These are phyloP conservation scores for Hololepta plana DNA, from an alignment of 2,888 invertebrate genomes.

Conservation along the genomic window DNA sequence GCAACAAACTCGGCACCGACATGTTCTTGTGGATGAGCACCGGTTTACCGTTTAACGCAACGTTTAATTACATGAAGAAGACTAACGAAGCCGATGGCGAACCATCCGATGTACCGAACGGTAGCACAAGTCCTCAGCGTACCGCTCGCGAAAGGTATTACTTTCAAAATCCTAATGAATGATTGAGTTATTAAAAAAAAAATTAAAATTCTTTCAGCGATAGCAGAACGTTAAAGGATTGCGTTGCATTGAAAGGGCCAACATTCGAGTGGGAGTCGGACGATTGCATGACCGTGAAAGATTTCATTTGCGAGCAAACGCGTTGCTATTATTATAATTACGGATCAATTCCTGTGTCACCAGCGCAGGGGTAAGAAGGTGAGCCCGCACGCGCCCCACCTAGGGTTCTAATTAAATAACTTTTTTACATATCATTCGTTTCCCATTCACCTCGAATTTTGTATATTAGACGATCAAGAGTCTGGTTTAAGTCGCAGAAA, in stretches of 20 bases:
- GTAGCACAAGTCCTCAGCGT: conserved; percentile 61
- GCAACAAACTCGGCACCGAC: conserved; percentile 69
- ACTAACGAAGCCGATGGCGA: conserved; percentile 14
- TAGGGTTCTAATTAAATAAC: conserved; percentile 13
- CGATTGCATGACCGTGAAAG: conserved; percentile 67
- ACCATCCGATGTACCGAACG: conserved; percentile 37
- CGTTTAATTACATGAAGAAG: conserved; percentile 67
- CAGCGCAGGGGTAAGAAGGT: conserved; percentile 85
- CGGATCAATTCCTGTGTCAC: conserved; percentile 76
- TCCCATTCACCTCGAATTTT: too few relatives aligned
- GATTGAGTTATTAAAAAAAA: too few relatives aligned
- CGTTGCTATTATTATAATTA: conserved; percentile 84
- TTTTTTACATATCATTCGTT: conserved; percentile 3
- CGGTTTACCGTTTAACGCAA: conserved; percentile 70
- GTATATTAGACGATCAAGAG: too few relatives aligned
- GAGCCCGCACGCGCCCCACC: conserved; percentile 30
- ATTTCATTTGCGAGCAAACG: conserved; percentile 81
- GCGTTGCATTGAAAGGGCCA: conserved; percentile 61
- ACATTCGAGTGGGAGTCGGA: conserved; percentile 66
- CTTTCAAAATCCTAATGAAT: too few relatives aligned
- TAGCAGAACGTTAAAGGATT: conserved; percentile 47
- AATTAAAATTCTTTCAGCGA: too few relatives aligned
- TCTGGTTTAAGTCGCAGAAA: too few relatives aligned
- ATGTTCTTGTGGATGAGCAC: conserved; percentile 86
- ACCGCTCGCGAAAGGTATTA: conserved; percentile 62